Evolutionary conservation across 2,113 vertebrate species (phyloP).

Genomic region (Centrocercus urophasianus): DNA sequence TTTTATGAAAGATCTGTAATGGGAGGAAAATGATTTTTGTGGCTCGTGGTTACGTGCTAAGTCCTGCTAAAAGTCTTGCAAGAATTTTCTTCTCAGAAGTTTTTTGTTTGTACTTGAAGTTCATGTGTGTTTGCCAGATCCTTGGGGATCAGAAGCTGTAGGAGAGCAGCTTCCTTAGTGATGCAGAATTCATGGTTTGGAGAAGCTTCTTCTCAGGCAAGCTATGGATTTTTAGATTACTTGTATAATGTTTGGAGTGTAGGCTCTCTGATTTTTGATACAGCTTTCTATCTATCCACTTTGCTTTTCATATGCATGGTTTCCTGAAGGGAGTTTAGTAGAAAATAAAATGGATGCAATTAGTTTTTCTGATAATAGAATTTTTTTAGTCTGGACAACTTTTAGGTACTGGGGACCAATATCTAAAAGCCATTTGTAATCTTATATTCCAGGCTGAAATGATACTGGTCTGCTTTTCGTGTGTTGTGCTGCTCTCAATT

Average conservation of each 20-base stretch:
- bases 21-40: neutral
- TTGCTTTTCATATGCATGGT: neutral
- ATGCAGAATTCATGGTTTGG: neutral
- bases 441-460: neutral
- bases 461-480: neutral
- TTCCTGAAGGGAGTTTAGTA: neutral
- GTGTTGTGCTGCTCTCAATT: neutral
- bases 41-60: neutral
- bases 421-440: conserved; percentile 5
- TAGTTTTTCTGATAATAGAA: neutral
- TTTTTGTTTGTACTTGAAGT: neutral
- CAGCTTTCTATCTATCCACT: neutral
- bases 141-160: neutral
- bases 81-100: neutral
- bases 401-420: neutral
- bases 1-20: neutral
- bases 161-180: neutral
- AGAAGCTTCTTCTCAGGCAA: neutral
- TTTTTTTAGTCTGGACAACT: neutral
- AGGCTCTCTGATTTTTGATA: neutral
- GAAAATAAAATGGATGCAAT: neutral
- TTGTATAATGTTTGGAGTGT: neutral
- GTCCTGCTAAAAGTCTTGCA: neutral
- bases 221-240: neutral
- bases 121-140: neutral